Base-by-base conservation (phyloP, 2,113 vertebrate genomes). In the Oplegnathus fasciatus region DNA sequence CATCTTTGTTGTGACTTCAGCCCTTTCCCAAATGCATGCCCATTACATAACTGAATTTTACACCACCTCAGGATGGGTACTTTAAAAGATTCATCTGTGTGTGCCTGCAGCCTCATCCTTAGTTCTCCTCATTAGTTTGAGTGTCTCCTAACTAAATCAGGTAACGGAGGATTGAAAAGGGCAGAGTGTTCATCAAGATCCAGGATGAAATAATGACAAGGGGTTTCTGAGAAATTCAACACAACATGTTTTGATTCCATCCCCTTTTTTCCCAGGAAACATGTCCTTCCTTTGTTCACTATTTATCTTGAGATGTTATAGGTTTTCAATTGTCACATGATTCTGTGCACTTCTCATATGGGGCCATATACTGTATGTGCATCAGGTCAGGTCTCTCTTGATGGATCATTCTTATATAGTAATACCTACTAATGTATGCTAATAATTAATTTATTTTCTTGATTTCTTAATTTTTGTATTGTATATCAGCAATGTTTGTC, bases 81-180 rank as follows among this genome's bases (percentile, higher is more conserved):
- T 62, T 70, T 88, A 57, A 83, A 89, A 85, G 64, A 84, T 80
- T 67, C 24, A 80, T 87, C 58, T 77, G 71, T 65, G 54, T 57
- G 24, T 46, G 82, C 57, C 52, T 55, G 32, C 44, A 50, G 80
- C 37, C 42, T 82, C 15, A 18, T 75, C 44, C 62, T 68, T 55
- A 58, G 30, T 80, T 80, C 66, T 72, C 74, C 5, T 82, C 40
- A 67, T 60, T 57, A 58, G 30, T 58, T 62, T 44, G n/a, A 18
- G 30, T 30, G 52, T 68, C 14, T 58, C 55, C 44, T 22, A 34
- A 76, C 42, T 57, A 48, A 54, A 73, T 70, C 50, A 62, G 48
- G 67, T 80, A 18, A 75, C 15, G 34, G 26, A 75, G 32, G 60
- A 64, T 54, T 42, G 30, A 37, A 75, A 77, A 83, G 66, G 34